These are phyloP conservation scores for Dicrurus megarhynchus DNA, from an alignment of 2,113 vertebrate species.

Conservation along the genomic window DNA sequence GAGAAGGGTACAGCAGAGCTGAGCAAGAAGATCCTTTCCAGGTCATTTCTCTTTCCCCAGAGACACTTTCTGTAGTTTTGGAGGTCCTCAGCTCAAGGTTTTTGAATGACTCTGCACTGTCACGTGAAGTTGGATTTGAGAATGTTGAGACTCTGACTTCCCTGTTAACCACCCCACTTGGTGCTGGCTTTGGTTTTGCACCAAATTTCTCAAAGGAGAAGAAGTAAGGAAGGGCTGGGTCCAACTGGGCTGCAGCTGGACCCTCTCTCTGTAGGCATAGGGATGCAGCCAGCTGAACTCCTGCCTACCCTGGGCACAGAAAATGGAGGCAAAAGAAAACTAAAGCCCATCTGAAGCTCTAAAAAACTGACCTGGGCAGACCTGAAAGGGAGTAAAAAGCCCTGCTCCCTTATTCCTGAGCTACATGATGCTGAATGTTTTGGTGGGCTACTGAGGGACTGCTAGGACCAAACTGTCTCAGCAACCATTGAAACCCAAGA, in stretches of 20 bases:
- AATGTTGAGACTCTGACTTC: background rate
- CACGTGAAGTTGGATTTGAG: background rate
- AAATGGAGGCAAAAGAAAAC: background rate
- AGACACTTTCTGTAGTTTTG: background rate
- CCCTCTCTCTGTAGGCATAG: background rate
- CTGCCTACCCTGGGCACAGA: background rate
- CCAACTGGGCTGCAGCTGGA: background rate
- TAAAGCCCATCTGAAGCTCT: background rate
- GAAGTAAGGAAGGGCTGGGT: background rate
- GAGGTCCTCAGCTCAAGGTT: background rate
- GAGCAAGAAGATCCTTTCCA: background rate
- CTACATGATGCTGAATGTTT: background rate
- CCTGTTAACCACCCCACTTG: background rate
- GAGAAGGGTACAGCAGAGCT: background rate
- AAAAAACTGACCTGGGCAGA: background rate
- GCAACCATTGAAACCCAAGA: background rate
- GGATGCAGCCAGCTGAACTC: background rate
- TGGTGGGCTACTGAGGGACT: background rate
- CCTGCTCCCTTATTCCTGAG: background rate
- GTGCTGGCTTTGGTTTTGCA: background rate
- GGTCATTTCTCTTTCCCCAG: background rate
- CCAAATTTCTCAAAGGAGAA: background rate
- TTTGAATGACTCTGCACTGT: background rate
- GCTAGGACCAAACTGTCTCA: background rate
- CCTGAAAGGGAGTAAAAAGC: background rate